Evolutionary conservation across 2,113 vertebrate species (phyloP), one percentile per base, ranked within the genome.

Genomic region (Collichthys lucidus): DNA sequence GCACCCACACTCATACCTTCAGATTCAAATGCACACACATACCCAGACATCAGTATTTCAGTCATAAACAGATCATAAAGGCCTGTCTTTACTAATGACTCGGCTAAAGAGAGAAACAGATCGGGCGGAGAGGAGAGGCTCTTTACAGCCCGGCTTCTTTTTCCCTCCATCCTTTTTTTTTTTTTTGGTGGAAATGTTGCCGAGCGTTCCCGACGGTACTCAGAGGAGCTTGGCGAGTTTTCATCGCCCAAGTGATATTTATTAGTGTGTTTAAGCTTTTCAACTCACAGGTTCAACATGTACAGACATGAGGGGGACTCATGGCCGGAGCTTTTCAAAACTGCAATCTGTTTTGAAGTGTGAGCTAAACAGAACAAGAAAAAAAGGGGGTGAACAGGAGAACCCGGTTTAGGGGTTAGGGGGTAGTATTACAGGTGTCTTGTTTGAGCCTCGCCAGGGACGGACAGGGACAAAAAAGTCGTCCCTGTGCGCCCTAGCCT

Each of bases 11-110:
- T 55, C 62, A 29, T 49, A 19, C 31, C 56, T 44, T 29, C 69
- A 15, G 44, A 70, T 31, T 84, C 70, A 50, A 70, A 57, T 8
- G 17, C 65, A 59, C 64, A 70, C 74, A 57, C 66, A 85, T 12
- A 75, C 65, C 52, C 63, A 68, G 44, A 31, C 26, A 35, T 40
- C 75, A 22, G 40, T 66, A 49, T 60, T 75, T 74, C 53, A 72
- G 80, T 77, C 83, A 66, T 91, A 88, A 90, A 92, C 91, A 88
- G 77, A 59, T 92, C 83, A 84, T 92, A 91, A 93, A 90, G 82
- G 67, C 57, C 65, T 80, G 85, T 90, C 89, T 91, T 82, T 77
- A 67, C 84, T 83, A 88, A 93, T 87, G 88, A 91, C 52, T 87
- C 77, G 49, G 49, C 77, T 87, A 84, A 91, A 84, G 88, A 93